These are phyloP conservation scores for Spheniscus humboldti DNA, from an alignment of 2,797 vertebrate genomes.

Conservation along the genomic window DNA sequence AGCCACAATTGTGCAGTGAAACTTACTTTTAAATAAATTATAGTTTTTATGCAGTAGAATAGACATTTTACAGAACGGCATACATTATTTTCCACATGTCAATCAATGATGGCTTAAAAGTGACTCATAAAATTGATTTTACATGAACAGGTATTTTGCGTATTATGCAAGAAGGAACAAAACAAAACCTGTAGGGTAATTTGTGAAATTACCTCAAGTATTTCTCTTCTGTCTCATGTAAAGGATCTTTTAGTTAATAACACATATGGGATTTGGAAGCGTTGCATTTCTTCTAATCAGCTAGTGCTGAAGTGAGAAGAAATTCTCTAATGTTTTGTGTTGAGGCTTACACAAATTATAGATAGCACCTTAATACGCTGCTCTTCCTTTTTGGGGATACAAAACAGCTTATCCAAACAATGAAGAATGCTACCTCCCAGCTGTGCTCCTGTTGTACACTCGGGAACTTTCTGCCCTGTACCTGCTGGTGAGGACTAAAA, in stretches of 20 bases:
- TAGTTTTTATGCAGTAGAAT: background rate
- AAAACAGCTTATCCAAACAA: background rate
- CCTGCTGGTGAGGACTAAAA: background rate
- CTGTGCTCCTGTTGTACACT: background rate
- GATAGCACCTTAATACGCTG: background rate
- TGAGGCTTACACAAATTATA: background rate
- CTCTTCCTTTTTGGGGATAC: background rate
- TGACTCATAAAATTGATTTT: background rate
- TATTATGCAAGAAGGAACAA: background rate
- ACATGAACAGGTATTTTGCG: background rate
- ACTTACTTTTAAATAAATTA: conserved; percentile 38
- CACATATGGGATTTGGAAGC: background rate
- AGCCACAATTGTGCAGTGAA: background rate
- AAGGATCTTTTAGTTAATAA: background rate
- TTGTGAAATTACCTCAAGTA: background rate
- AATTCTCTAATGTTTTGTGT: background rate
- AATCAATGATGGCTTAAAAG: conserved; percentile 2
- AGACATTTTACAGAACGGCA: background rate
- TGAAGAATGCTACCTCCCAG: background rate
- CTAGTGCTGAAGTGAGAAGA: background rate
- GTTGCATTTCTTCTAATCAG: background rate
- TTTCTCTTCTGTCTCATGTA: background rate
- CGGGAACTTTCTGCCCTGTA: background rate
- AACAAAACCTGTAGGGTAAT: background rate
- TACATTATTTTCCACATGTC: background rate